Conservation (phyloP, 2,888 invertebrate genomes). For the Alviniconcha strummeri region DNA sequence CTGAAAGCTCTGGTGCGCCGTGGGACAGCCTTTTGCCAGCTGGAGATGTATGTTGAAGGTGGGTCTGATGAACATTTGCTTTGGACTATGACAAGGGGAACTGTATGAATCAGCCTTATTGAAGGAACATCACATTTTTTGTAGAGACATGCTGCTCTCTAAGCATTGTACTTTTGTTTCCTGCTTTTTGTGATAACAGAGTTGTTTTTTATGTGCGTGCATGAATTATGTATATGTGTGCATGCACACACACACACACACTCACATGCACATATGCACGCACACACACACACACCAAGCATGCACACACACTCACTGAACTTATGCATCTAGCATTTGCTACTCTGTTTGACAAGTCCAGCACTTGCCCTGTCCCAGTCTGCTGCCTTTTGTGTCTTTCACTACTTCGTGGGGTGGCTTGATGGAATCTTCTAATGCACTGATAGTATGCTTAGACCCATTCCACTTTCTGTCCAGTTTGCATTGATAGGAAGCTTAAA, state of each 20-base stretch:
- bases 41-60: constrained; percentile 81
- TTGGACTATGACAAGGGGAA: not conserved
- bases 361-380: not conserved
- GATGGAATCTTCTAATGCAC: not conserved
- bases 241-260: not conserved
- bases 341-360: not conserved
- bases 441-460: not conserved
- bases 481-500: no score
- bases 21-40: constrained; percentile 83
- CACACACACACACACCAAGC: not conserved
- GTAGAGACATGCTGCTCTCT: no score
- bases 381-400: not conserved
- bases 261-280: not conserved
- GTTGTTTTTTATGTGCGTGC: not conserved
- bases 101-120: not conserved
- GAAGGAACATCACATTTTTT: not conserved
- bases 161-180: no score
- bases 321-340: not conserved
- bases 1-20: constrained; percentile 84
- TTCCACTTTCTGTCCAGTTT: not conserved
- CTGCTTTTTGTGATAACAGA: not conserved
- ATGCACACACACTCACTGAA: not conserved
- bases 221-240: not conserved
- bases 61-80: constrained; percentile 1
- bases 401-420: not conserved